A percentile compares a stretch with the other conserved stretches of the same genome.
phyloP scores from a whole-genome alignment of 53 echinoderm and acorn worm genomes.

The Mesocentrotus franciscanus region DNA sequence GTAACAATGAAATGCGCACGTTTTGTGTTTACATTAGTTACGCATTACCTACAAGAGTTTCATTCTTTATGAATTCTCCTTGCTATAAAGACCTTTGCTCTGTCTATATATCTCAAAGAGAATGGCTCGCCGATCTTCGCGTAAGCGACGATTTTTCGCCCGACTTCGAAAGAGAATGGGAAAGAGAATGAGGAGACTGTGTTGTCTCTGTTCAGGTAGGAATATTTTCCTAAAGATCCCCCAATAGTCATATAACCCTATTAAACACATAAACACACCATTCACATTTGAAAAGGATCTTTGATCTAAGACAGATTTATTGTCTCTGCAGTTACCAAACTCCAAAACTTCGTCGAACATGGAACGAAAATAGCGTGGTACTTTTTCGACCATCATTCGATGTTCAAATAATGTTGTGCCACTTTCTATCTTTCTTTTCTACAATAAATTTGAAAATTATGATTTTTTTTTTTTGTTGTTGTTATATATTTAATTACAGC shows the following conservation, averaged over 20 bases:
- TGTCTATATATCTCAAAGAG: background rate
- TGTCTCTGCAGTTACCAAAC: background rate
- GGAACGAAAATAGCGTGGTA: background rate
- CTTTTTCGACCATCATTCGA: background rate
- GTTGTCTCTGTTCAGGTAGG: background rate
- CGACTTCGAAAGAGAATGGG: background rate
- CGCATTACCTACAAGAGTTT: background rate
- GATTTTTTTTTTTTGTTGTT: background rate
- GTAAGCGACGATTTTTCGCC: background rate
- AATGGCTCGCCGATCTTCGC: background rate
- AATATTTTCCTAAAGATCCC: background rate
- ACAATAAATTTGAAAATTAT: background rate
- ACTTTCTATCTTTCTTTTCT: background rate
- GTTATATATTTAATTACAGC: background rate
- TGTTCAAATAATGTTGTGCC: too few relatives aligned
- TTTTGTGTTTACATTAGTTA: background rate
- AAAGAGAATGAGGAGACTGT: background rate
- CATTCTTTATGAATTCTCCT: conserved; percentile 23
- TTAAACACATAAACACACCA: background rate
- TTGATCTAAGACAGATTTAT: background rate
- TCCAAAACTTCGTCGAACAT: background rate
- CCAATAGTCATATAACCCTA: background rate
- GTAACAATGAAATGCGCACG: background rate
- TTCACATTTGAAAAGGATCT: too few relatives aligned
- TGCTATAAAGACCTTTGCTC: background rate